Evolutionary conservation across 2,888 invertebrate genomes (phyloP), one percentile per base, ranked within the genome.

Genomic region (Eupithecia tripunctaria): DNA sequence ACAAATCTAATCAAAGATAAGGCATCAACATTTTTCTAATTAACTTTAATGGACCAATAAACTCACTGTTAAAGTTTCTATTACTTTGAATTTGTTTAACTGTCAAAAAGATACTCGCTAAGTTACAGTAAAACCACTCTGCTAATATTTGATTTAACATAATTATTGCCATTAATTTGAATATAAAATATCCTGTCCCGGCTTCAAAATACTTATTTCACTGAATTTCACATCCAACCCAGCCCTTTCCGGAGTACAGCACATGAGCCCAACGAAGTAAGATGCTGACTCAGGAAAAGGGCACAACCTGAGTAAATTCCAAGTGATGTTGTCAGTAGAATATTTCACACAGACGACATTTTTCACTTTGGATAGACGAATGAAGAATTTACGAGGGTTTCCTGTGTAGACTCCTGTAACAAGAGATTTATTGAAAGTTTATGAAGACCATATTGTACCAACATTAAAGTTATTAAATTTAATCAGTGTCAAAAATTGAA

Each of bases 271-370:
- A 0, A 90, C 88, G 14, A 89, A 81, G 75, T 82, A 87, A 0
- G 80, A 82, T 0, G 83, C 81, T 0, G 78, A 75, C 10, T 70
- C 14, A 1, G 84, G 82, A 71, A 92, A 89, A 0, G 86, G 80
- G 36, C 90, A 87, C 15, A 93, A 76, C 36, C 93, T 79, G 12
- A 93, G 76, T 4, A 92, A 76, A 2, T 62, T 81, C 93, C 93
- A 93, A 0, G 67, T 81, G 12, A 75, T 63, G 21, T 86, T 86
- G 66, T 93, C 91, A 1, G 76, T 80, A 18, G 93, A 92, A 67
- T 91, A 93, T 76, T 93, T 93, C 7, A 92, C 84, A 70, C 89
- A 89, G 0, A 90, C 81, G 0, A 88, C 89, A 7, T 84, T 80
- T 0, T 80, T 80, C 5, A 85, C 79, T 82, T 84, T 88, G 8